A percentile compares a stretch with the other conserved stretches of the same genome.
Evolutionary conservation across 1,140 invertebrate species (phyloP).

Genomic region (Oryzaephilus surinamensis): DNA sequence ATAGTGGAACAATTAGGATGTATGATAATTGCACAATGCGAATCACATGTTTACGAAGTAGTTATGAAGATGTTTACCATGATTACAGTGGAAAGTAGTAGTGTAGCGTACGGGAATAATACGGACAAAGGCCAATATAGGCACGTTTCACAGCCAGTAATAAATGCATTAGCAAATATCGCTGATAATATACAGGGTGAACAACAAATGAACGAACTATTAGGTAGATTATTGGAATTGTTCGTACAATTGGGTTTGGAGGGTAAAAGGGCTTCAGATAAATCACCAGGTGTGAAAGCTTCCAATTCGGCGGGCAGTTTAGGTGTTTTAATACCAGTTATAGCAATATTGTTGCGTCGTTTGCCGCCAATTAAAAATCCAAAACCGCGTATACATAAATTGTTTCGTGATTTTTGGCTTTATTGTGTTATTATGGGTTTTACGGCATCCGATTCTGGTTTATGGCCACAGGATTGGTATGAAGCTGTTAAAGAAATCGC

Average conservation of each 20-base stretch:
- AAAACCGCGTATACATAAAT: conserved; percentile 87
- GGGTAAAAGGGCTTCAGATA: conserved; percentile 86
- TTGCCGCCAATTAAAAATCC: conserved; percentile 85
- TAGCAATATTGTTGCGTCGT: conserved; percentile 76
- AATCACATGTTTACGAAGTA: conserved; percentile 78
- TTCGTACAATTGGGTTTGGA: conserved; percentile 97
- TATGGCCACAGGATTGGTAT: conserved; percentile 88
- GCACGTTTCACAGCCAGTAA: conserved; percentile 90
- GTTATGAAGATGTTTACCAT: conserved; percentile 97
- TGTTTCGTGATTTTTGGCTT: conserved; percentile 98
- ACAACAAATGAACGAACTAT: conserved; percentile 71
- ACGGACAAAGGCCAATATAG: conserved; percentile 68
- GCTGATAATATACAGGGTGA: conserved; percentile 87
- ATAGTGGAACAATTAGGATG: conserved; percentile 96
- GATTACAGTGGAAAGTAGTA: conserved; percentile 88
- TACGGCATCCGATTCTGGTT: conserved; percentile 69
- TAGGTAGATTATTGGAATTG: conserved; percentile 82
- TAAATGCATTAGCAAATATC: conserved; percentile 90
- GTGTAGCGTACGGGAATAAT: conserved; percentile 62
- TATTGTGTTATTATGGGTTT: conserved; percentile 99
- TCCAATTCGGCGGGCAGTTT: conserved; percentile 93
- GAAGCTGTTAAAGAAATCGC: conserved; percentile 94
- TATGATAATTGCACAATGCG: conserved; percentile 89
- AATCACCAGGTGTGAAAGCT: conserved; percentile 58
- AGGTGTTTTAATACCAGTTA: conserved; percentile 93